Evolutionary conservation across 2,888 invertebrate species (phyloP), one percentile per base, ranked within the genome.

Genomic region (Pharmacophagus antenor): DNA sequence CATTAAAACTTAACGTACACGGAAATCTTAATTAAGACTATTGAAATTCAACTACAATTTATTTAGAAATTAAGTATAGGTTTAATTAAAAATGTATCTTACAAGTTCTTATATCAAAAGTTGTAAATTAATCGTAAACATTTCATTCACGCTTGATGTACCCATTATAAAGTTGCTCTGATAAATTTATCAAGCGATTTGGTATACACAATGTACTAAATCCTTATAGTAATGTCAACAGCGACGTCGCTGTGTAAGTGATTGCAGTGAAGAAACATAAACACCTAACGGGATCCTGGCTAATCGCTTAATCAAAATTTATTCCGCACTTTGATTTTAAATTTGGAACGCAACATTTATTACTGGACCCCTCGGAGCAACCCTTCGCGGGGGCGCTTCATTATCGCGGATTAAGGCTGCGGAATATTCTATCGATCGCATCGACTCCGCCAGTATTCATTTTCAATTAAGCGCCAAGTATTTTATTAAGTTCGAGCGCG

Each of bases 291-390:
- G 72, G 74, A 73, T 68, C 74, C 70, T n/a, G 71, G 88, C 88
- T 90, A 89, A 89, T 89, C 90, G 89, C 87, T 88, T 89, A 89
- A 89, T 89, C 89, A 88, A 90, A 90, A 90, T 89, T 89, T 89
- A 90, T 89, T 88, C 90, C 88, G 86, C 89, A 88, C 88, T 90
- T 89, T 89, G 88, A 89, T 90, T 89, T 89, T 89, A 90, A 90
- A 90, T 89, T 89, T 89, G 85, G 81, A 64, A 87, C 88, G 88
- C 88, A 89, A 90, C 89, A 89, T 90, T 89, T 89, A 88, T 90
- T 90, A 89, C 79, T 82, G 82, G 80, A 77, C 83, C 86, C 86
- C 85, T 83, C 81, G 72, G 77, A 78, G 79, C 85, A 88, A 85
- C 88, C 89, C 88, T 89, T 87, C 85, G 84, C 80, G 78, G 78